These are phyloP conservation scores for Alcedo atthis DNA, from an alignment of 2,797 vertebrate genomes.

Conservation along the genomic window DNA sequence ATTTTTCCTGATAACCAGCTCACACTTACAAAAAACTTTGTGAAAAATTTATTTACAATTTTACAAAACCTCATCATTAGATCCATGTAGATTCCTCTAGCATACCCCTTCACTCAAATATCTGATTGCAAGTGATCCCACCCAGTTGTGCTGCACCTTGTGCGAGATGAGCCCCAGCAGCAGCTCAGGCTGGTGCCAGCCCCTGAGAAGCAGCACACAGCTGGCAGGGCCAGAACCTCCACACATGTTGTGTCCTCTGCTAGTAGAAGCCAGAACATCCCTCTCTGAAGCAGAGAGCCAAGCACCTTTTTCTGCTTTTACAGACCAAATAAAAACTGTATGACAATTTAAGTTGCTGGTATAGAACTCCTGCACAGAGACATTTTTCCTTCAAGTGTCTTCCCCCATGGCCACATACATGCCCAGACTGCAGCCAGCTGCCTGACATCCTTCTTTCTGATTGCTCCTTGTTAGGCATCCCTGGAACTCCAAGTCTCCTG, in stretches of 20 bases:
- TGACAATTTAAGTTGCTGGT: neutral
- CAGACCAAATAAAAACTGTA: neutral
- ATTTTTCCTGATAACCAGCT: neutral
- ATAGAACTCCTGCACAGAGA: neutral
- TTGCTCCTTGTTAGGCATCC: neutral
- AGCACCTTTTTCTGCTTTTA: neutral
- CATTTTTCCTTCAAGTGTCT: neutral
- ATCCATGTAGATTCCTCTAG: too few species aligned
- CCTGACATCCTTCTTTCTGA: neutral
- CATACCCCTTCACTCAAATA: neutral
- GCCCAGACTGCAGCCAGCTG: neutral
- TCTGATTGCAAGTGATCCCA: neutral
- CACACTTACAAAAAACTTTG: neutral
- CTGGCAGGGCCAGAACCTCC: neutral
- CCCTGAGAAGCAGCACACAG: accelerated
- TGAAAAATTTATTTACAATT: too few species aligned
- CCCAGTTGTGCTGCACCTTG: neutral
- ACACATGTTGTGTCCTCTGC: neutral
- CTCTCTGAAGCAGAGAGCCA: neutral
- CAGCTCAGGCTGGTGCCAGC: neutral
- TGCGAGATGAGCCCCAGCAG: neutral
- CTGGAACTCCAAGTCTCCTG: neutral
- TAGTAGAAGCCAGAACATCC: neutral
- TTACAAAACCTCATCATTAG: neutral
- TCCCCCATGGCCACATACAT: neutral